phyloP scores from a whole-genome alignment of 2,888 invertebrate species.

The Harmothoe impar region DNA sequence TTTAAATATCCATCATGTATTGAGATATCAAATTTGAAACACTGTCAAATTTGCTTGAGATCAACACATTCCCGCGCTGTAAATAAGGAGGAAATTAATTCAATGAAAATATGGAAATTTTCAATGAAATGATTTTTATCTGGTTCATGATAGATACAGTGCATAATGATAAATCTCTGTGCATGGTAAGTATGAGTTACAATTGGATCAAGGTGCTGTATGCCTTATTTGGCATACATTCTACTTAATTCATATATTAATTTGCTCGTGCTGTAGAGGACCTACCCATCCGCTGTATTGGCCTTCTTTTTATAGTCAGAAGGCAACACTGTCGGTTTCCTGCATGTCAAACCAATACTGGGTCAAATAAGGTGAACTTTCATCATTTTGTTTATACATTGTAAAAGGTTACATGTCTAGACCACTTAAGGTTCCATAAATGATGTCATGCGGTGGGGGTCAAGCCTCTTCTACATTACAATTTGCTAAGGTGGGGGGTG shows the following conservation, averaged over 20 bases:
- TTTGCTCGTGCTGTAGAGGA: background rate
- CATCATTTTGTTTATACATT: no score
- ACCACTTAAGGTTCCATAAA: no score
- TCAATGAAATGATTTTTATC: no score
- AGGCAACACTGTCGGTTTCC: conserved; percentile 37
- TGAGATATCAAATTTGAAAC: no score
- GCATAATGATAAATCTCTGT: background rate
- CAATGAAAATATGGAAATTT: background rate
- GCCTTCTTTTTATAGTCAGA: conserved; percentile 51
- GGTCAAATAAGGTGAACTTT: no score
- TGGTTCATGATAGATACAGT: no score
- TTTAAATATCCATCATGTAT: no score
- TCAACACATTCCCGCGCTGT: background rate
- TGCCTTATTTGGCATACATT: background rate
- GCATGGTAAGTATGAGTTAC: background rate
- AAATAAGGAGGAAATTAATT: background rate
- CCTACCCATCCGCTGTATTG: conserved; percentile 45
- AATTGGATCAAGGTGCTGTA: no score
- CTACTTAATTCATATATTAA: background rate
- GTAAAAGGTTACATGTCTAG: no score
- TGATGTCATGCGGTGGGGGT: no score
- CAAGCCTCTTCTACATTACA: no score
- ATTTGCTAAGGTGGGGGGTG: no score
- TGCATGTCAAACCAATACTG: background rate
- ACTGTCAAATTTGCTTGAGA: background rate